Conservation (phyloP, 2,797 vertebrate species). For the Girardinus metallicus region DNA sequence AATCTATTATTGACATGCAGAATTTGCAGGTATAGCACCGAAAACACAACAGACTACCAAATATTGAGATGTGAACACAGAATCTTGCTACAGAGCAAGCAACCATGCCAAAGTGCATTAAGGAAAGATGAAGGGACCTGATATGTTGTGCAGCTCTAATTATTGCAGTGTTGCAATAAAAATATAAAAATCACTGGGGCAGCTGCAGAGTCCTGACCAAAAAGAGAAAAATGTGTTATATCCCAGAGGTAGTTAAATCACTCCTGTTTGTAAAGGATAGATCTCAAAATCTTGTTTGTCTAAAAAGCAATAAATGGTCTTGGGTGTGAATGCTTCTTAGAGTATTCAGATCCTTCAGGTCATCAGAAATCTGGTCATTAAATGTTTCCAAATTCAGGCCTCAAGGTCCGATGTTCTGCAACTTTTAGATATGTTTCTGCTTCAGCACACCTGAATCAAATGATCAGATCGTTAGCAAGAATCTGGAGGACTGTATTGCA, state of each 20-base stretch:
- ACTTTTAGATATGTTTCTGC: background rate
- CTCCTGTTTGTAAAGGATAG: background rate
- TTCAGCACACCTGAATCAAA: too few relatives aligned
- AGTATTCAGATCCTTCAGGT: background rate
- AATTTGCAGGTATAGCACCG: background rate
- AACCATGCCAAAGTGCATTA: too few relatives aligned
- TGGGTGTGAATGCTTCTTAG: background rate
- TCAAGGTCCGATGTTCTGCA: background rate
- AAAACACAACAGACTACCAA: background rate
- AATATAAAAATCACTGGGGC: background rate
- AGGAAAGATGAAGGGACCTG: background rate
- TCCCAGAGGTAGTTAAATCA: background rate
- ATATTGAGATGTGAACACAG: background rate
- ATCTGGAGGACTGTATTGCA: too few relatives aligned
- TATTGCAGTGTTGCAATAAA: background rate
- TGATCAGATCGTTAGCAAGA: too few relatives aligned
- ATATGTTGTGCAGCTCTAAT: background rate
- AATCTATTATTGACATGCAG: background rate
- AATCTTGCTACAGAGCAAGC: background rate
- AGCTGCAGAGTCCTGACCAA: background rate
- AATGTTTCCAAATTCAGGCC: background rate
- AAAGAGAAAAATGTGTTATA: background rate
- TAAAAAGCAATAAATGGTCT: background rate
- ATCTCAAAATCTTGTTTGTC: background rate
- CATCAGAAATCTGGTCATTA: background rate